phyloP scores from a whole-genome alignment of 2,888 invertebrate species.

The Athripsodes cinereus region DNA sequence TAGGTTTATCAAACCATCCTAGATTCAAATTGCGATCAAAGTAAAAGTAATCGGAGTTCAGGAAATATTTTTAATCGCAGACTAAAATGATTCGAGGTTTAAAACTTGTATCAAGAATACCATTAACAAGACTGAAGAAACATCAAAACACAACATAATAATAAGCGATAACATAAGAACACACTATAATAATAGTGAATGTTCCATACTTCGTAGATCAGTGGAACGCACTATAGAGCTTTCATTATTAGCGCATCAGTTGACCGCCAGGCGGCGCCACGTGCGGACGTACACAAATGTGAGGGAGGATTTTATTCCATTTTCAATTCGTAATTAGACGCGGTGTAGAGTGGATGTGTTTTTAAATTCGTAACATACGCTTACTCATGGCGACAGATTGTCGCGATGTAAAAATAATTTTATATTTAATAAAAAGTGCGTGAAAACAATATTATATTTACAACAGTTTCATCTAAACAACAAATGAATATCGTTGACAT shows the following conservation, averaged over 20 bases:
- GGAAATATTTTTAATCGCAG: no score
- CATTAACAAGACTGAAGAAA: no score
- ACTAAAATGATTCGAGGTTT: no score
- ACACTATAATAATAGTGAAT: background rate
- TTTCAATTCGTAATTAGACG: background rate
- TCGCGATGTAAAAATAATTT: background rate
- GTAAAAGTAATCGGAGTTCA: no score
- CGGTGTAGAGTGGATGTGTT: background rate
- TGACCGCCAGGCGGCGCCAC: conserved; percentile 11
- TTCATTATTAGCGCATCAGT: conserved; percentile 10
- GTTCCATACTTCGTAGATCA: no score
- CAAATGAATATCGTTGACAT: no score
- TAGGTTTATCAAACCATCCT: no score
- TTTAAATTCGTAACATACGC: background rate
- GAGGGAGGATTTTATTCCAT: background rate
- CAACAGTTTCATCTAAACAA: no score
- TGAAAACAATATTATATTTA: background rate
- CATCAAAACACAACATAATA: no score
- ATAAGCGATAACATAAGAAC: background rate
- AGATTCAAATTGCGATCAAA: no score
- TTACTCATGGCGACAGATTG: background rate
- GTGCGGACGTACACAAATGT: conserved; percentile 4
- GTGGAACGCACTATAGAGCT: no score
- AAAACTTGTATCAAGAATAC: no score
- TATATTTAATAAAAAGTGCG: background rate